These are phyloP conservation scores for Synergus japonicus DNA, from an alignment of 2,888 invertebrate genomes.

Conservation along the genomic window DNA sequence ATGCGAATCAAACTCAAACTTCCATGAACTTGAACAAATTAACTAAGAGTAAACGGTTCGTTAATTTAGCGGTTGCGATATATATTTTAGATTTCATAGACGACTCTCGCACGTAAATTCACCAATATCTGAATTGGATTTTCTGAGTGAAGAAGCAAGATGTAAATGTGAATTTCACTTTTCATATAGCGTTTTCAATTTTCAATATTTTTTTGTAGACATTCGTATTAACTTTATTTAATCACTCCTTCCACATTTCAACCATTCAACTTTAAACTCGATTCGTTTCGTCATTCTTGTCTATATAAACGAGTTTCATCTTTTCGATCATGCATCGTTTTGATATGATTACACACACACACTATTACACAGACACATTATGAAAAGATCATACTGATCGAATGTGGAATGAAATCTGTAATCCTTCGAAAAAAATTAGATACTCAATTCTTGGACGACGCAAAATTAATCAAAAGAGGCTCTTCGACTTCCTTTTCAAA, in stretches of 20 bases:
- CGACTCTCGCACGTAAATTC: no score
- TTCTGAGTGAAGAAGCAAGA: no score
- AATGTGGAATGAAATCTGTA: constrained; percentile 1
- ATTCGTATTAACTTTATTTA: no score
- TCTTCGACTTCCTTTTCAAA: neutral
- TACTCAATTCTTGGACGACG: neutral
- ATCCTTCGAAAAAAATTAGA: neutral
- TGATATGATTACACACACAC: no score
- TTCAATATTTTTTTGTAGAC: no score
- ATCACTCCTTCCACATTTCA: no score
- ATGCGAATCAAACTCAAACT: constrained; percentile 17
- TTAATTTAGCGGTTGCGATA: constrained; percentile 18
- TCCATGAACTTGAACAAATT: constrained; percentile 16
- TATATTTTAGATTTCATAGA: constrained; percentile 6
- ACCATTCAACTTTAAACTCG: no score
- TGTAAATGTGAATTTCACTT: no score
- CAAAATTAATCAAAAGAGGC: neutral
- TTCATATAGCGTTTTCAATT: no score
- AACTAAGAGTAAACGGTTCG: constrained; percentile 26
- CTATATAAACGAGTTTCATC: neutral
- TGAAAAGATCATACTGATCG: neutral
- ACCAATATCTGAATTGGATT: no score
- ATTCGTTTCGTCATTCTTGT: no score
- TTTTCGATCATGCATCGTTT: neutral
- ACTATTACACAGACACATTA: neutral